Evolutionary conservation across 2,888 invertebrate species (phyloP).

Genomic region (Oxycera nigricornis): DNA sequence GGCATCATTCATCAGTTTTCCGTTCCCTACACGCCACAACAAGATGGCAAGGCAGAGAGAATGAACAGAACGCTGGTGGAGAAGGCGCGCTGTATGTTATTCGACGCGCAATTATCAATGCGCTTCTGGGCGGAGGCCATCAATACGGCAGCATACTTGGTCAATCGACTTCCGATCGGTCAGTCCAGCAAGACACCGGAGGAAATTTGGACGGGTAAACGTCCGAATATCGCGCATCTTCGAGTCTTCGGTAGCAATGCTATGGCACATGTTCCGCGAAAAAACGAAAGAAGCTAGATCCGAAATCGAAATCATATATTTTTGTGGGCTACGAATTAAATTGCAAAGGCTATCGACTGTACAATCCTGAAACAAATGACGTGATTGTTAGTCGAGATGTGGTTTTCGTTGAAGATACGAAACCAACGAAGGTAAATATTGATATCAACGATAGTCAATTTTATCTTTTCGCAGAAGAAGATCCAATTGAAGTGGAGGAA

Average conservation of each 20-base stretch:
- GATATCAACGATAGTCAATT: too few species aligned
- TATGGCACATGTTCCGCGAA: too few species aligned
- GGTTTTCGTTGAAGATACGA: slow-evolving; percentile 25
- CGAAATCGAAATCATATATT: slow-evolving; percentile 42
- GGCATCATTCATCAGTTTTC: slow-evolving; percentile 11
- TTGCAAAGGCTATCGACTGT: slow-evolving; percentile 43
- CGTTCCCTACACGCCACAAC: slow-evolving; percentile 5
- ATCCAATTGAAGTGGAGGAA: slow-evolving; percentile 30
- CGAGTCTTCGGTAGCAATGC: slow-evolving; percentile 46
- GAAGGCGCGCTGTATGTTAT: too few species aligned
- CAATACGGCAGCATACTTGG: slow-evolving; percentile 44
- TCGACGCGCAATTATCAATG: too few species aligned
- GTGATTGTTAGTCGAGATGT: slow-evolving; percentile 20
- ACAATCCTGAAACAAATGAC: neutral
- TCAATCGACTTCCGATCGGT: slow-evolving; percentile 43
- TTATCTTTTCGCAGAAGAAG: too few species aligned
- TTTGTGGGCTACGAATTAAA: slow-evolving; percentile 43
- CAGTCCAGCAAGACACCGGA: slow-evolving; percentile 39
- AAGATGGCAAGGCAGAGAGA: too few species aligned
- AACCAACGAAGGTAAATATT: too few species aligned
- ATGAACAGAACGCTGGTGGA: neutral
- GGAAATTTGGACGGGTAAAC: slow-evolving; percentile 42
- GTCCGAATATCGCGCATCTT: slow-evolving; percentile 41
- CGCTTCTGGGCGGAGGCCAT: too few species aligned
- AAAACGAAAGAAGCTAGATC: too few species aligned